Percentiles rank a stretch among this genome's conserved stretches.
Evolutionary conservation across 2,888 invertebrate genomes (phyloP).

Genomic region (Pristionchus arcanus): DNA sequence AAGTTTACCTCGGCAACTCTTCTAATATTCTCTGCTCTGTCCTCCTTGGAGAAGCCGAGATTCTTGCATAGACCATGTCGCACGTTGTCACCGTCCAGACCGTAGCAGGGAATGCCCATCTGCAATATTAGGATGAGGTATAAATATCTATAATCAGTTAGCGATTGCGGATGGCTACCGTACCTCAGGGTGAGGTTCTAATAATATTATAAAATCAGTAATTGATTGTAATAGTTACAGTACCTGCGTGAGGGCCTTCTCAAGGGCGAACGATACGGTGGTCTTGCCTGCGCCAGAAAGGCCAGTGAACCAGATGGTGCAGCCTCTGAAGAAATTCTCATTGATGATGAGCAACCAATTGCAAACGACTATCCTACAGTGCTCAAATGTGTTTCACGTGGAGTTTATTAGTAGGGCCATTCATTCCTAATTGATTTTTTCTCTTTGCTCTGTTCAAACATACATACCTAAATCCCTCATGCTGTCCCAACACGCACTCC

Average conservation of each 20-base stretch:
- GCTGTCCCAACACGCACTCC: slow-evolving; percentile 88
- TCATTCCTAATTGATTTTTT: not conserved
- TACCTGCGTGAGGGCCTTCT: slow-evolving; percentile 88
- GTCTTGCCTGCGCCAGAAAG: slow-evolving; percentile 96
- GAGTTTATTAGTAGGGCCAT: not conserved
- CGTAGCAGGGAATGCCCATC: slow-evolving; percentile 93
- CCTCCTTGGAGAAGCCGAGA: slow-evolving; percentile 93
- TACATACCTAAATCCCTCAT: slow-evolving; percentile 60
- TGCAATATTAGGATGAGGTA: slow-evolving; percentile 80
- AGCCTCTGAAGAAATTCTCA: slow-evolving; percentile 67
- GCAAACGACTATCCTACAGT: not conserved
- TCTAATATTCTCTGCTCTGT: slow-evolving; percentile 96
- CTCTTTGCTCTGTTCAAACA: not conserved
- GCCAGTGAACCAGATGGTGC: slow-evolving; percentile 90
- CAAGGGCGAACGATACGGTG: slow-evolving; percentile 95
- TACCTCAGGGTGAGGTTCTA: not conserved
- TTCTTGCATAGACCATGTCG: slow-evolving; percentile 93
- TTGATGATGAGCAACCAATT: not conserved
- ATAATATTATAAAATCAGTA: not conserved
- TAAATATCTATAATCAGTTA: not conserved
- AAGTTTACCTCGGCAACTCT: slow-evolving; percentile 80
- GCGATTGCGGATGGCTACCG: not conserved
- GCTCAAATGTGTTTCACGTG: not conserved
- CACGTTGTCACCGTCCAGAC: slow-evolving; percentile 97
- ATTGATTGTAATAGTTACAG: not conserved